phyloP scores from a whole-genome alignment of 2,797 vertebrate genomes.

The Amniataba percoides region DNA sequence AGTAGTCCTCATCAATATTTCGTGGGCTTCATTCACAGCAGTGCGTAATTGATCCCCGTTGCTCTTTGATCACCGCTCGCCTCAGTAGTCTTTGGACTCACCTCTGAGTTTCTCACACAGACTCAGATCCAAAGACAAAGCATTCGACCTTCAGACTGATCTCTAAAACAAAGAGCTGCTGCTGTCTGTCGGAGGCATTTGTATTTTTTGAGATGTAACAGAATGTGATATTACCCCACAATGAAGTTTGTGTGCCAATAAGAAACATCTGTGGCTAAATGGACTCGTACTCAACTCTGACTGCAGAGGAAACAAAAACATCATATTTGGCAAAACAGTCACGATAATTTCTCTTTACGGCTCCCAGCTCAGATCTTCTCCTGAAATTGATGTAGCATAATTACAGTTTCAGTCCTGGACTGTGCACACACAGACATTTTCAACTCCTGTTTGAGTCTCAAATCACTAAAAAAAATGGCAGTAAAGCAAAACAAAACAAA shows the following conservation, averaged over 20 bases:
- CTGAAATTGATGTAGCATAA: constrained; percentile 27
- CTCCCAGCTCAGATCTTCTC: constrained; percentile 19
- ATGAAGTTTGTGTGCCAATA: constrained; percentile 1
- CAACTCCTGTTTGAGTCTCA: constrained; percentile 13
- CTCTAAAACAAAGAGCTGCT: constrained; percentile 47
- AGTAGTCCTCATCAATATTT: constrained; percentile 79
- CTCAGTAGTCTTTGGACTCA: constrained; percentile 73
- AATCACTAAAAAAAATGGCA: constrained; percentile 17
- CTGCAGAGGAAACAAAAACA: constrained; percentile 8
- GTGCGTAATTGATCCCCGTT: constrained; percentile 73
- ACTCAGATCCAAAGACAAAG: constrained; percentile 52
- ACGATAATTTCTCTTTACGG: constrained; percentile 1
- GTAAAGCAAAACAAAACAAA: constrained; percentile 26
- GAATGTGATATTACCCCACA: constrained; percentile 17
- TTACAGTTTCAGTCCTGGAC: constrained; percentile 5
- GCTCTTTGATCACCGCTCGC: constrained; percentile 76
- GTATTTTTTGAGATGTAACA: constrained; percentile 28
- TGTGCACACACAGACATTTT: constrained; percentile 9
- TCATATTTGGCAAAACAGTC: not conserved
- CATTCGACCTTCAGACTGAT: constrained; percentile 58
- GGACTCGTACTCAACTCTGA: not conserved
- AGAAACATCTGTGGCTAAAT: constrained; percentile 12
- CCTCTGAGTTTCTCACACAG: constrained; percentile 63
- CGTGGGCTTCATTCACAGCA: constrained; percentile 67
- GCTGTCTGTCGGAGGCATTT: constrained; percentile 12